A percentile compares a stretch with the other conserved stretches of the same genome.
Evolutionary conservation across 2,113 vertebrate species (phyloP).

Genomic region (Gymnarchus niloticus): DNA sequence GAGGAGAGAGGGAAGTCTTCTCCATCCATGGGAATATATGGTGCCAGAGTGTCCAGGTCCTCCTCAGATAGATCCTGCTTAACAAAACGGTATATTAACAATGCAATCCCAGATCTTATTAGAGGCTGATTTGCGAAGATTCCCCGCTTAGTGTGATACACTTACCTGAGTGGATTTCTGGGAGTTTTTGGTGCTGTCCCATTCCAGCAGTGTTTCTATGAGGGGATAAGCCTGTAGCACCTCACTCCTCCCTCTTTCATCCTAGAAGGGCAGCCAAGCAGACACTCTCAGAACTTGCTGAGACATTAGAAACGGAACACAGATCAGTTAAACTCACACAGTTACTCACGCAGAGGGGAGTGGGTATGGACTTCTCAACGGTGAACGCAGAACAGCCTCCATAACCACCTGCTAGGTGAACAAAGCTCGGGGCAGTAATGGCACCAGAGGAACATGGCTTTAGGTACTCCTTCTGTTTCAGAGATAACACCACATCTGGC

Average conservation of each 20-base stretch:
- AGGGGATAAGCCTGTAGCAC: not conserved
- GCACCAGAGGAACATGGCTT: slow-evolving; percentile 13
- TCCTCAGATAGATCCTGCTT: slow-evolving; percentile 21
- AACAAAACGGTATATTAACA: not conserved
- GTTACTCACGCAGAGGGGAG: not conserved
- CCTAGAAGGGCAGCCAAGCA: not conserved
- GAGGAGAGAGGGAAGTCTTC: slow-evolving; percentile 47
- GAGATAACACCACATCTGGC: slow-evolving; percentile 39
- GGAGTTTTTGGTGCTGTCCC: not conserved
- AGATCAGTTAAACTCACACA: not conserved
- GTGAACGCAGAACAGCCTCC: not conserved
- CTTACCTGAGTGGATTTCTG: slow-evolving; percentile 10
- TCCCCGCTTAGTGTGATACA: not conserved
- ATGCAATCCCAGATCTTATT: not conserved
- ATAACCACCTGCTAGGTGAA: not conserved
- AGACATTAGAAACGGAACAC: not conserved
- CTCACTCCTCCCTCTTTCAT: not conserved
- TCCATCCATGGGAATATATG: slow-evolving; percentile 49
- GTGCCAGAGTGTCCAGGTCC: slow-evolving; percentile 47
- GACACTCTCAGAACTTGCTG: not conserved
- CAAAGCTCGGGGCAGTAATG: not conserved
- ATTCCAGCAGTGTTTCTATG: slow-evolving; percentile 9
- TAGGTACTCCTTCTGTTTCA: slow-evolving; percentile 36
- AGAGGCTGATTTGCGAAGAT: not conserved
- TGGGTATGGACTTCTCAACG: not conserved